Conservation (phyloP, 2,888 invertebrate genomes). For the Antheraea yamamai region DNA sequence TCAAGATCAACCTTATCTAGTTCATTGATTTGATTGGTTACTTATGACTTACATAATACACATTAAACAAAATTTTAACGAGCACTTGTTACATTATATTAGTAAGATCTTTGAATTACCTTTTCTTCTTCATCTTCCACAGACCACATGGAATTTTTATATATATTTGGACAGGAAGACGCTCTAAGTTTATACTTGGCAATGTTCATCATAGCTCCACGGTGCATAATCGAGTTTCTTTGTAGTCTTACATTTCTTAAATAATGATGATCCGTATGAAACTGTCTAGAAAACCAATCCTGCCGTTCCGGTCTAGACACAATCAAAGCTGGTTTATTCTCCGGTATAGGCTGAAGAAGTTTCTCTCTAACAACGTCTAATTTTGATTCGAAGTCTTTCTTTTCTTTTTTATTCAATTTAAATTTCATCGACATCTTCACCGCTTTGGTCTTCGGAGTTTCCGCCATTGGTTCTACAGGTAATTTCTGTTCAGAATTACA, state of each 20-base stretch:
- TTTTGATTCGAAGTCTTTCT: conserved; percentile 71
- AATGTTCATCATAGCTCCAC: conserved; percentile 92
- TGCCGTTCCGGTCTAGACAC: conserved; percentile 52
- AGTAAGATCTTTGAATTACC: conserved; percentile 34
- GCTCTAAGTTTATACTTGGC: conserved; percentile 91
- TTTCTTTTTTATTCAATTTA: conserved; percentile 67
- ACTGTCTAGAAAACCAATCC: conserved; percentile 77
- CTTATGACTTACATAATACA: background rate
- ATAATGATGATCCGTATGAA: conserved; percentile 84
- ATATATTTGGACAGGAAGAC: conserved; percentile 96
- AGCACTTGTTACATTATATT: too few relatives aligned
- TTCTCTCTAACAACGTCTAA: conserved; percentile 66
- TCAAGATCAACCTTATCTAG: background rate
- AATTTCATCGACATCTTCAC: conserved; percentile 85
- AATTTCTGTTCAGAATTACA: conserved; percentile 85
- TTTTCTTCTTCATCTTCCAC: conserved; percentile 87
- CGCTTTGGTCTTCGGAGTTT: conserved; percentile 70
- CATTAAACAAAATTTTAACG: too few relatives aligned
- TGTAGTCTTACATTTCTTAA: conserved; percentile 87
- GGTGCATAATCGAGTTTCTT: conserved; percentile 92
- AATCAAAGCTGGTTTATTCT: conserved; percentile 64
- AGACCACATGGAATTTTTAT: conserved; percentile 92
- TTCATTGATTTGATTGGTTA: background rate
- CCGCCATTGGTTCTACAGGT: conserved; percentile 56
- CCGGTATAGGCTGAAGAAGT: conserved; percentile 72